Evolutionary conservation across 2,113 vertebrate species (phyloP), one percentile per base, ranked within the genome.

Genomic region (Brevimyrus niger): DNA sequence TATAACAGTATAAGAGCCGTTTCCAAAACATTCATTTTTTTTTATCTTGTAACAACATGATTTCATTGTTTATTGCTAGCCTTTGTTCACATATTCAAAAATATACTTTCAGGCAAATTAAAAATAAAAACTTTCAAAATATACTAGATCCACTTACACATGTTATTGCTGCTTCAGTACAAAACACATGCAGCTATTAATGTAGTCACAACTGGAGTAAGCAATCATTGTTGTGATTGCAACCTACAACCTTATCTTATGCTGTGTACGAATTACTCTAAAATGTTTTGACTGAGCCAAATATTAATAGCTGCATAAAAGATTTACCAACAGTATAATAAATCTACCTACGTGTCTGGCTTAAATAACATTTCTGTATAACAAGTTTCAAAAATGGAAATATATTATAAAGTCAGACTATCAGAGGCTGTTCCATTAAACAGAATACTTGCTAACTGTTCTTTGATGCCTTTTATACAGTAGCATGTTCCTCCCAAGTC

Each of bases 21-120:
- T 21, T 82, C 42, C 46, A 21, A 46, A 47, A 82, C 19, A 44
- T 44, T 82, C 8, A 9, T 47, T n/a, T 83, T 83, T 44, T 46
- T 46, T 44, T 44, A 47, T 46, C 15, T 11, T 47, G 0, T 47
- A 44, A 47, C 21, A 42, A n/a, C 38, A n/a, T 42, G 5, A 46
- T 44, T 46, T 9, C 80, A 83, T 84, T 84, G 82, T 84, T 84
- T 84, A 84, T 47, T 84, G 82, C 44, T 84, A 80, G 21, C 44
- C 9, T 84, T 44, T 84, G 21, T 46, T 47, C 21, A 42, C 3
- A 84, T 84, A n/a, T 47, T 84, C 44, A 80, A 80, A 80, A 80
- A 80, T 80, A 80, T 80, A 80, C 35, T 80, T 80, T 38, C 55
- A 73, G 65, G 42, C 35, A 42, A 51, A 51, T 50, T 47, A 17